Percentiles rank a stretch among this genome's conserved stretches.
phyloP scores from a whole-genome alignment of 2,113 vertebrate species.

The Aegotheles bennettii region DNA sequence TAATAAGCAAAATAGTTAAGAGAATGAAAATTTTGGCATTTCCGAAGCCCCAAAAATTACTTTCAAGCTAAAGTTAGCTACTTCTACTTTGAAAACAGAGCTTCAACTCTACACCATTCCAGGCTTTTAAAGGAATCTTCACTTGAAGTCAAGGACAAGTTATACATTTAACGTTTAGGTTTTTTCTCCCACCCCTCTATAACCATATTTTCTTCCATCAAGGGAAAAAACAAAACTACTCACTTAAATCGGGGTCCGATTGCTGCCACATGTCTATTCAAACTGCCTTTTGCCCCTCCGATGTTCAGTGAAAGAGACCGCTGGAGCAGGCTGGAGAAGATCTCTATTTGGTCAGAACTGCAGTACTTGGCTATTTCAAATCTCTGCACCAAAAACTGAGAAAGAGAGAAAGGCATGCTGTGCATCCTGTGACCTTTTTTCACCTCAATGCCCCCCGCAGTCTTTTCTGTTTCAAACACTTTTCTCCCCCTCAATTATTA shows the following conservation, averaged over 20 bases:
- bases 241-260: constrained; percentile 94
- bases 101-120: background rate
- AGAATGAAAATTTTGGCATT: background rate
- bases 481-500: background rate
- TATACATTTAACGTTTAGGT: background rate
- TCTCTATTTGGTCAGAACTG: constrained; percentile 96
- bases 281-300: constrained; percentile 83
- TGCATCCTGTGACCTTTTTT: background rate
- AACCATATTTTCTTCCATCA: background rate
- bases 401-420: background rate
- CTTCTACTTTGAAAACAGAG: background rate
- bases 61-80: background rate
- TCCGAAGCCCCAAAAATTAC: background rate
- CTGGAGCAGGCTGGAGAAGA: constrained; percentile 90
- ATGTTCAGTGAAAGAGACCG: constrained; percentile 88
- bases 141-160: background rate
- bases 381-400: constrained; percentile 91
- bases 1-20: constrained; percentile 5
- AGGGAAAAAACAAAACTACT: background rate
- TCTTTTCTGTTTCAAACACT: background rate
- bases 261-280: constrained; percentile 92
- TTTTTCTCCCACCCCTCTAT: background rate
- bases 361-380: constrained; percentile 98
- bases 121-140: background rate
- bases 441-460: background rate